Base-by-base conservation (phyloP, 1,140 invertebrate species). In the Drosophila arawakana region DNA sequence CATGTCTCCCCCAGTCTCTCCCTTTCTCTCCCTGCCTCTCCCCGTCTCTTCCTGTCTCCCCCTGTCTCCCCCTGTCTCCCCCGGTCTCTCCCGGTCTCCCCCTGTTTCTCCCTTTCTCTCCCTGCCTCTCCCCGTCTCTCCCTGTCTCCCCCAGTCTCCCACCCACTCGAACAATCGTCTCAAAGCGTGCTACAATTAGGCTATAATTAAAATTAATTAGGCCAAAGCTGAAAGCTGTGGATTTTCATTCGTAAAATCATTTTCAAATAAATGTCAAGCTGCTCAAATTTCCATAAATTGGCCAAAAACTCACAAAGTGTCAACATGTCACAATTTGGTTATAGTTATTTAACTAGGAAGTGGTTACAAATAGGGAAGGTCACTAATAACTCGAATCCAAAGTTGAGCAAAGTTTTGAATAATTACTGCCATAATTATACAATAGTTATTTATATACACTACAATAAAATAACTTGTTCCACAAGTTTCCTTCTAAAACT, bases 141-240 rank as follows among this genome's bases (percentile, higher is more conserved):
- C 2, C 37, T 9, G 5, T 10, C 37, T 39, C 8, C 7, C 10
- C 2, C 15, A 50, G 50, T 46, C 44, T 15, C 62, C 44, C 25
- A 30, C 3, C 25, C 25, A 30, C 25, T 30, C 25, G 6, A 50
- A 68, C 63, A 73, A 73, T 68, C 57, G 46, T 18, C 50, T 39
- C 46, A 34, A 55, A 65, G 37, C 21, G 6, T 7, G 43, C n/a
- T 13, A 58, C 69, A 66, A 72, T 72, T 70, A 37, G 6, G 15
- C 7, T 39, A 55, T 62, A 76, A 76, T 76, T 75, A 65, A 71
- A 71, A 47, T 54, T 60, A 70, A 78, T 78, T 78, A 75, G 49
- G 34, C 30, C 30, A 34, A 60, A 49, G 54, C 37, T 15, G 39
- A 55, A 35, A 59, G 35, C 11, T 46, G n/a, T 35, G 58, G 18